Base-by-base conservation (phyloP, 2,888 invertebrate genomes). In the Petrolisthes manimaculis region DNA sequence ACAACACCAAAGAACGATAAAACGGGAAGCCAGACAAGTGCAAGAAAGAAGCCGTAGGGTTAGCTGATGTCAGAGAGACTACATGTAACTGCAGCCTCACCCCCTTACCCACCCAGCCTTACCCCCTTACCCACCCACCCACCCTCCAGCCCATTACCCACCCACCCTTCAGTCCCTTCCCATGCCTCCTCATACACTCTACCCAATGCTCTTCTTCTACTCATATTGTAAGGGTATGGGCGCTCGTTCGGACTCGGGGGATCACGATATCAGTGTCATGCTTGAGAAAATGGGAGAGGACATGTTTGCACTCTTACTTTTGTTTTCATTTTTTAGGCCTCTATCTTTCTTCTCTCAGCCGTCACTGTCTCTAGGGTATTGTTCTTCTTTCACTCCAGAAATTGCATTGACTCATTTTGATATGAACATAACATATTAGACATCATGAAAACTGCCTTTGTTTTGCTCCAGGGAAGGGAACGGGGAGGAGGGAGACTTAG, bases 31-130 rank as follows among this genome's bases (percentile, higher is more conserved):
- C 80, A 3, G 6, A n/a, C 14, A 80, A 80, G 80, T 80, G 80
- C 56, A 14, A 18, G 80, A 80, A 80, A 61, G 80, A 80, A 80
- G 80, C 80, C 80, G 21, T 80, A 80, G 56, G 61, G 80, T 80
- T 61, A 9, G 21, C 61, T 80, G 80, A 80, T 80, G 61, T 61
- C 80, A 80, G 56, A 61, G 21, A 61, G 80, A 80, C 56, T 80
- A 79, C 51, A 9, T 61, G 61, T 14, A 61, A 9, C 24, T 18
- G 18, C 37, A 37, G 37, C 37, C 37, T 37, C 37, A 37, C 37
- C 37, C 37, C 37, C 67, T 18, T 67, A 12, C 67, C 67, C 1
- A 74, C 2, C 12, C 74, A n/a, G 5, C 74, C n/a, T 21, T 74
- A 8, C 21, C n/a, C 74, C 74, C 21, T 74, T 74, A 5, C 74